A percentile compares a stretch with the other conserved stretches of the same genome.
Evolutionary conservation across 2,113 vertebrate species (phyloP).

Genomic region (Mustelus asterias): DNA sequence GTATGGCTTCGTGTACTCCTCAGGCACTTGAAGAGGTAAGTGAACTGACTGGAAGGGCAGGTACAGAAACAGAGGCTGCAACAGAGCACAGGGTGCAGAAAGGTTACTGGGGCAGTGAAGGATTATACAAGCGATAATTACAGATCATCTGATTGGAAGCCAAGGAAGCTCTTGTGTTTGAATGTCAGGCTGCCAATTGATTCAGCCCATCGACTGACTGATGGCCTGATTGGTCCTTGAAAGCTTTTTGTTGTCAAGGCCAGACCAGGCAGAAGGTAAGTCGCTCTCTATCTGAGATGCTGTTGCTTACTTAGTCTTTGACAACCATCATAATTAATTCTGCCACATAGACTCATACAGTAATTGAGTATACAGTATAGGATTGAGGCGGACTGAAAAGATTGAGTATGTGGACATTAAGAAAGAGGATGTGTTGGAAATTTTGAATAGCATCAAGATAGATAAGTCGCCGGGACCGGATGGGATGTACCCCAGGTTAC

Average conservation of each 20-base stretch:
- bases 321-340: neutral
- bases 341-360: neutral
- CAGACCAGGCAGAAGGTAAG: neutral
- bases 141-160: neutral
- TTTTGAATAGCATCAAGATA: too few species aligned
- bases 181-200: neutral
- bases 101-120: slow-evolving; percentile 8
- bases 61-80: slow-evolving; percentile 90
- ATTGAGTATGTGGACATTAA: too few species aligned
- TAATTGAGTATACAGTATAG: too few species aligned
- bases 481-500: too few species aligned
- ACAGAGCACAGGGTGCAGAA: slow-evolving; percentile 34
- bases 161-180: neutral
- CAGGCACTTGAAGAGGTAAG: slow-evolving; percentile 75
- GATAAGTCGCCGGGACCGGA: too few species aligned
- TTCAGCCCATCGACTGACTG: neutral
- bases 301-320: neutral
- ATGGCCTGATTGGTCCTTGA: neutral
- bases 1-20: slow-evolving; percentile 71
- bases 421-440: too few species aligned
- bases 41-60: slow-evolving; percentile 87
- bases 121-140: neutral
- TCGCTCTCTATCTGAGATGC: neutral
- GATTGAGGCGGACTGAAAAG: too few species aligned
- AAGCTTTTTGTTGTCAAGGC: neutral